A percentile compares a stretch with the other conserved stretches of the same genome.
Evolutionary conservation across 1,140 invertebrate species (phyloP).

Genomic region (Tachypleus tridentatus): DNA sequence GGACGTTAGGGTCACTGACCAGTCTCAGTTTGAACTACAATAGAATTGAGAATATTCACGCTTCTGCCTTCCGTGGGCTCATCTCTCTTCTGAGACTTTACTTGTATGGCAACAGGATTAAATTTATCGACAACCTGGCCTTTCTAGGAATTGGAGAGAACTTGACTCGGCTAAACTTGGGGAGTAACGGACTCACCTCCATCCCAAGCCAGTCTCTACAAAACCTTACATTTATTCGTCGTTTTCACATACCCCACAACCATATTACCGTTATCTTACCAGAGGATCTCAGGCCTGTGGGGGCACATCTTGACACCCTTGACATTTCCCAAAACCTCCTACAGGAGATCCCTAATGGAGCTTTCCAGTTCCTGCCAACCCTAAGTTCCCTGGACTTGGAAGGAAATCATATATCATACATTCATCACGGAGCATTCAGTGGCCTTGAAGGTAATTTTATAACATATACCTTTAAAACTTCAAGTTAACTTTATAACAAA

Average conservation of each 20-base stretch:
- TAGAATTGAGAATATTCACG: conserved; percentile 22
- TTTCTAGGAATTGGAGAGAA: conserved; percentile 23
- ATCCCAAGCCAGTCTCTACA: conserved; percentile 20
- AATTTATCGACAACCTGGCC: conserved; percentile 20
- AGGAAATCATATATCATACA: conserved; percentile 22
- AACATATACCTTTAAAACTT: too few relatives aligned
- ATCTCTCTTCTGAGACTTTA: conserved; percentile 22
- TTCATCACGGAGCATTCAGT: conserved; percentile 24
- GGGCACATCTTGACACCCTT: conserved; percentile 18
- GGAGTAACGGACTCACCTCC: conserved; percentile 20
- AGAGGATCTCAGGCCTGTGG: not conserved
- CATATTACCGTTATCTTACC: conserved; percentile 17
- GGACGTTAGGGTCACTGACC: conserved; percentile 18
- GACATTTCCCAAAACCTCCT: conserved; percentile 23
- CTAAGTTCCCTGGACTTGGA: conserved; percentile 26
- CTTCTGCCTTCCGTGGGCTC: conserved; percentile 24
- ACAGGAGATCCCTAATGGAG: conserved; percentile 15
- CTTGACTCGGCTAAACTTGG: conserved; percentile 26
- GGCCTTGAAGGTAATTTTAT: conserved; percentile 48
- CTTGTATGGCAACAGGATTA: conserved; percentile 26
- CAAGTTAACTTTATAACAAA: too few relatives aligned
- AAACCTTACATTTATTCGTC: conserved; percentile 19
- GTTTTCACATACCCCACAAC: conserved; percentile 24
- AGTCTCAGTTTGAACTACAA: conserved; percentile 25
- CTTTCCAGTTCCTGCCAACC: conserved; percentile 18